These are phyloP conservation scores for Forpus xanthops DNA, from an alignment of 2,797 vertebrate species.

Conservation along the genomic window DNA sequence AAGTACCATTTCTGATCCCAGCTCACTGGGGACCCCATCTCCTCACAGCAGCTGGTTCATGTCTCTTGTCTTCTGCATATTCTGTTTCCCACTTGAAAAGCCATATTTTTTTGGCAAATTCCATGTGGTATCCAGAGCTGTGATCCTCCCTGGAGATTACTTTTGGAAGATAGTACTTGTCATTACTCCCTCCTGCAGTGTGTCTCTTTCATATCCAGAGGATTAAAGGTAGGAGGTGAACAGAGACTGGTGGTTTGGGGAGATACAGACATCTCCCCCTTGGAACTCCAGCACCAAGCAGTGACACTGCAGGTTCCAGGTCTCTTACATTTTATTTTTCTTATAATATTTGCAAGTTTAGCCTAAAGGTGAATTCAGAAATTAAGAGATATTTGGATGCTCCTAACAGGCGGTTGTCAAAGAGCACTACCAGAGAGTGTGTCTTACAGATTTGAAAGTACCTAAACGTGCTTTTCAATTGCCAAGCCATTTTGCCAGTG, in stretches of 20 bases:
- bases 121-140: neutral
- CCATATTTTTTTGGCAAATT: neutral
- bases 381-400: neutral
- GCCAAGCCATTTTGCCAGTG: neutral
- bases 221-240: neutral
- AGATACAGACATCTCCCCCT: neutral
- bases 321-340: neutral
- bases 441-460: neutral
- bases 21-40: neutral
- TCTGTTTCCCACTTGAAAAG: neutral
- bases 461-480: conserved; percentile 1
- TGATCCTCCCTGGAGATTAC: neutral
- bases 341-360: neutral
- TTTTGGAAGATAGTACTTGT: neutral
- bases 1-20: neutral
- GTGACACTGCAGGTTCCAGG: neutral
- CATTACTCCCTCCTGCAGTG: neutral
- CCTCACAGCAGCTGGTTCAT: neutral
- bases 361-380: neutral
- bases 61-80: neutral
- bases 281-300: neutral
- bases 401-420: neutral
- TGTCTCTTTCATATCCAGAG: neutral
- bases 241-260: neutral
- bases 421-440: neutral